Conservation (phyloP, 2,888 invertebrate species). For the Norana najaformis region DNA sequence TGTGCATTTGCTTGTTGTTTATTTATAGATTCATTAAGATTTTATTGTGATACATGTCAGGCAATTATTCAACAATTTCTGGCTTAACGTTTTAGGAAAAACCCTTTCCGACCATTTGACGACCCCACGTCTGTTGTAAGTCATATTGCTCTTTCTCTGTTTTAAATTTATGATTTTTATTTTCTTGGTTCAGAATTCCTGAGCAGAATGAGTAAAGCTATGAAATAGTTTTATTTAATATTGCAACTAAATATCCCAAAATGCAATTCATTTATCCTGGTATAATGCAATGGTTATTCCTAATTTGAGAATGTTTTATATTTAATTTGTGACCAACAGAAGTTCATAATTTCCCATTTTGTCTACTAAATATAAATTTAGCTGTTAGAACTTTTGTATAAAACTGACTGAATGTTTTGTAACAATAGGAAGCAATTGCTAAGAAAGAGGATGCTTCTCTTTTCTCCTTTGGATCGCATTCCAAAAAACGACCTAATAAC, state of each 20-base stretch:
- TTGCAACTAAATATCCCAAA: neutral
- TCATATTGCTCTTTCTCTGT: constrained; percentile 36
- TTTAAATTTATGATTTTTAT: too few species aligned
- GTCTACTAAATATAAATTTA: too few species aligned
- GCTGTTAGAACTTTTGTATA: too few species aligned
- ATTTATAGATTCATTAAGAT: neutral
- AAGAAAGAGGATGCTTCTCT: constrained; percentile 86
- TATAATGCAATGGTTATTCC: neutral
- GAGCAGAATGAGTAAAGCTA: neutral
- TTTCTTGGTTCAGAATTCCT: neutral
- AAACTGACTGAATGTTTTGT: too few species aligned
- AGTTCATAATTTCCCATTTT: too few species aligned
- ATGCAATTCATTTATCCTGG: neutral
- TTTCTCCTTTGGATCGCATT: constrained; percentile 87
- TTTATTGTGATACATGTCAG: neutral
- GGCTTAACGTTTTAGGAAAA: constrained; percentile 67
- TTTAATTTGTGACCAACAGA: too few species aligned
- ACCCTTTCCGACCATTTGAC: constrained; percentile 91
- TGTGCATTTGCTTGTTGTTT: neutral
- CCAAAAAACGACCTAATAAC: constrained; percentile 93
- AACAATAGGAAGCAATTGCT: constrained; percentile 62
- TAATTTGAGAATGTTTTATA: neutral
- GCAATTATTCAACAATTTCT: neutral
- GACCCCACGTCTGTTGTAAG: constrained; percentile 75
- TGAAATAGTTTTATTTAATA: neutral